phyloP scores from a whole-genome alignment of 2,797 vertebrate species.

The Xyrichtys novacula region DNA sequence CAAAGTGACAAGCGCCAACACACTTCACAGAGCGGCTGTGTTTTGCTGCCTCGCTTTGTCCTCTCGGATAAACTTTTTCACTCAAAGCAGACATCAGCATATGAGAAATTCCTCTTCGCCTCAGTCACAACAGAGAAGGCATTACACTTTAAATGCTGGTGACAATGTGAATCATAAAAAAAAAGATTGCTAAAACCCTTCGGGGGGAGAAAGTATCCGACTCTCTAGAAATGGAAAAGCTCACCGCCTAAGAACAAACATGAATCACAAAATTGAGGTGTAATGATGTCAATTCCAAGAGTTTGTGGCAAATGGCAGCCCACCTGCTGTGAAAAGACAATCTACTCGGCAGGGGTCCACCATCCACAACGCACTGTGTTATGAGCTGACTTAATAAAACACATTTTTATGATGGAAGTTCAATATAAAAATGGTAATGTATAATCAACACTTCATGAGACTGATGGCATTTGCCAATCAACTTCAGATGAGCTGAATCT shows the following conservation, averaged over 20 bases:
- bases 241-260: conserved; percentile 78
- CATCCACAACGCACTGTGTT: conserved; percentile 75
- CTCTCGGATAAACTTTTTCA: conserved; percentile 36
- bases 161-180: conserved; percentile 64
- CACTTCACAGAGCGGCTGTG: conserved; percentile 16
- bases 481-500: conserved; percentile 52
- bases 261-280: conserved; percentile 85
- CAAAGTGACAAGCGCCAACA: conserved; percentile 61
- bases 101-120: conserved; percentile 37
- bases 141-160: conserved; percentile 61
- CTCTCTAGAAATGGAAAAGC: conserved; percentile 68
- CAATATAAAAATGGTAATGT: conserved; percentile 82
- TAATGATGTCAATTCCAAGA: conserved; percentile 90
- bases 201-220: conserved; percentile 51
- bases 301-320: conserved; percentile 81
- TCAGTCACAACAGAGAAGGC: conserved; percentile 39
- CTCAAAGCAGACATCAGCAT: conserved; percentile 25
- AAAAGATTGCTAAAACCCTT: conserved; percentile 66
- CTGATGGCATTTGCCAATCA: conserved; percentile 68
- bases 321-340: conserved; percentile 86
- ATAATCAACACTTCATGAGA: conserved; percentile 72
- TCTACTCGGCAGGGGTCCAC: conserved; percentile 77
- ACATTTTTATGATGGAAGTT: conserved; percentile 81
- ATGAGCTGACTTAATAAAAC: conserved; percentile 86
- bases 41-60: conserved; percentile 31